Evolutionary conservation across 92 coral and sea anemone species (phyloP), one percentile per base, ranked within the genome.

Genomic region (Micromussa lordhowensis): DNA sequence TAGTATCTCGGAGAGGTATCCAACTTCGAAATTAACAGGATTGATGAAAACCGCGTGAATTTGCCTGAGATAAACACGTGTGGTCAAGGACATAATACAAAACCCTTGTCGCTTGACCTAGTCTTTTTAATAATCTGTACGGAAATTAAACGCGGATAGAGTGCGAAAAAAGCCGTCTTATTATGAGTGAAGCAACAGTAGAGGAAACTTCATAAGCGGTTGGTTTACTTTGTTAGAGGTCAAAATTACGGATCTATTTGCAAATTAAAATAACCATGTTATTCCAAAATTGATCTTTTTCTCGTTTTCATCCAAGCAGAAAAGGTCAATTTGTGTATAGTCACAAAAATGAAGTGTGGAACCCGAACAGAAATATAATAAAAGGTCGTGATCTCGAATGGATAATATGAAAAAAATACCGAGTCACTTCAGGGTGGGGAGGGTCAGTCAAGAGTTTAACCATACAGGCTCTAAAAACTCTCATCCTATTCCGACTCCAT

Each of bases 131-230:
- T 86, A 51, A 86, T 11, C 57, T 63, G 64, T 77, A 5, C 75
- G 83, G 89, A 86, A 86, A 86, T 86, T 76, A 85, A 85, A 77
- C 57, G 82, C 59, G 40, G 75, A 85, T 57, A 75, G 48, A 58
- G 57, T 77, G 75, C 82, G 38, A 77, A 68, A 77, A 69, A 29
- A 64, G 35, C 51, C 83, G 49, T 29, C 66, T 28, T 77, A 29
- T 63, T 78, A 71, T 77, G 38, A 58, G 59, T 54, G 49, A 34
- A 73, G 36, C 78, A 73, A 73, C 78, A 34, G 53, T 9, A 24
- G 78, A 9, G 78, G 78, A 18, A 73, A 35, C 49, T 34, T 36
- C 78, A 73, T 18, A 73, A 38, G 34, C 26, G 78, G 26, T 35
- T 73, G 78, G 78, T 73, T 34, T 73, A n/a, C 78, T 19, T 71